These are phyloP conservation scores for Typhlichthys subterraneus DNA, from an alignment of 2,797 vertebrate species.

Conservation along the genomic window DNA sequence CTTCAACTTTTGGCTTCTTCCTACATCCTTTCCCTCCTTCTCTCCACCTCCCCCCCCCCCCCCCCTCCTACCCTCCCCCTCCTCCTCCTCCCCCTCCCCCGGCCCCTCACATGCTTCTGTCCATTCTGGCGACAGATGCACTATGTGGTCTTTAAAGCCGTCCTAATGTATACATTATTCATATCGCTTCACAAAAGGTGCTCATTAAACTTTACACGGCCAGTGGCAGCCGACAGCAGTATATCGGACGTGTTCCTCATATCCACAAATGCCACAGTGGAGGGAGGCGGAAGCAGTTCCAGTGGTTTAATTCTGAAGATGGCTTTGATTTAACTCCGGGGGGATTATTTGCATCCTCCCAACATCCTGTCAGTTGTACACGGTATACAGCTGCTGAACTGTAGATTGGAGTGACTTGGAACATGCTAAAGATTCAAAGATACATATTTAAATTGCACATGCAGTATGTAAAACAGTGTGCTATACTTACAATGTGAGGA, in stretches of 20 bases:
- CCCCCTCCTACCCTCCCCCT: neutral
- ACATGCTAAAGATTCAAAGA: neutral
- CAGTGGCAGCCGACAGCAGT: conserved; percentile 67
- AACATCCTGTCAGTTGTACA: conserved; percentile 20
- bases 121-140: conserved; percentile 74
- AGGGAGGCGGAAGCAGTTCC: conserved; percentile 47
- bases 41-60: conserved; percentile 43
- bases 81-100: neutral
- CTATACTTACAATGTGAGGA: conserved; percentile 1
- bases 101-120: conserved; percentile 61
- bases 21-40: conserved; percentile 54
- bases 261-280: conserved; percentile 74
- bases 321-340: conserved; percentile 66
- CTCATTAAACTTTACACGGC: conserved; percentile 82
- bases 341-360: conserved; percentile 59
- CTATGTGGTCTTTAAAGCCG: conserved; percentile 74
- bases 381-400: conserved; percentile 5
- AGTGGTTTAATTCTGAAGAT: conserved; percentile 70
- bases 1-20: conserved; percentile 67
- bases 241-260: conserved; percentile 74
- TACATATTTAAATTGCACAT: conserved; percentile 11
- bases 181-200: conserved; percentile 80
- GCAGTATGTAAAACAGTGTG: conserved; percentile 11
- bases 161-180: conserved; percentile 83
- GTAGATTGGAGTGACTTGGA: conserved; percentile 7